Percentiles rank a stretch among this genome's conserved stretches.
phyloP scores from a whole-genome alignment of 2,113 vertebrate genomes.

The Petromus typicus region DNA sequence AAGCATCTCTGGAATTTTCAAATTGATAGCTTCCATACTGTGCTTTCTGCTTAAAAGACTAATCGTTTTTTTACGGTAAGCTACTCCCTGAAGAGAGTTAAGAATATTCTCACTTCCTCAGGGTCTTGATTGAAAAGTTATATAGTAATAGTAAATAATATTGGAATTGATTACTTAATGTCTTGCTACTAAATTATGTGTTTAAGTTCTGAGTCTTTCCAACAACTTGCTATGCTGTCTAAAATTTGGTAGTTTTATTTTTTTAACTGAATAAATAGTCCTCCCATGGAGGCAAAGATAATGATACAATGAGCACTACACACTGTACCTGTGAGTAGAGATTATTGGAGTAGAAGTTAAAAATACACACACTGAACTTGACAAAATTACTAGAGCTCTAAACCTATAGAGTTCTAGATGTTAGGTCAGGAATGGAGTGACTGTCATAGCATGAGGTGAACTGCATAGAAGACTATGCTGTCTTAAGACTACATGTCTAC shows the following conservation, averaged over 20 bases:
- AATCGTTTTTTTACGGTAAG: not conserved
- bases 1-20: not conserved
- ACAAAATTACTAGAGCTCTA: not conserved
- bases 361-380: not conserved
- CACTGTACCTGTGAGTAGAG: not conserved
- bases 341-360: not conserved
- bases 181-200: not conserved
- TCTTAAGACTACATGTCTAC: not conserved
- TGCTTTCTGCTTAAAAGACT: not conserved
- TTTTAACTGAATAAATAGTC: not conserved
- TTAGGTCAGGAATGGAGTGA: not conserved
- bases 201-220: not conserved
- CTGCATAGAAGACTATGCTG: not conserved
- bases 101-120: not conserved
- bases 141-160: not conserved
- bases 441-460: not conserved
- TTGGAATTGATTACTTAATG: not conserved
- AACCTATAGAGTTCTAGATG: accelerated
- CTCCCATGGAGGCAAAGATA: not conserved
- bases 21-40: not conserved
- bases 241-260: not conserved
- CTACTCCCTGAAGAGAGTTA: not conserved
- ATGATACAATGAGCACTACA: accelerated
- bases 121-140: not conserved
- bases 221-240: not conserved